Conservation (phyloP, 2,113 vertebrate genomes). For the Lamprologus lemairii region DNA sequence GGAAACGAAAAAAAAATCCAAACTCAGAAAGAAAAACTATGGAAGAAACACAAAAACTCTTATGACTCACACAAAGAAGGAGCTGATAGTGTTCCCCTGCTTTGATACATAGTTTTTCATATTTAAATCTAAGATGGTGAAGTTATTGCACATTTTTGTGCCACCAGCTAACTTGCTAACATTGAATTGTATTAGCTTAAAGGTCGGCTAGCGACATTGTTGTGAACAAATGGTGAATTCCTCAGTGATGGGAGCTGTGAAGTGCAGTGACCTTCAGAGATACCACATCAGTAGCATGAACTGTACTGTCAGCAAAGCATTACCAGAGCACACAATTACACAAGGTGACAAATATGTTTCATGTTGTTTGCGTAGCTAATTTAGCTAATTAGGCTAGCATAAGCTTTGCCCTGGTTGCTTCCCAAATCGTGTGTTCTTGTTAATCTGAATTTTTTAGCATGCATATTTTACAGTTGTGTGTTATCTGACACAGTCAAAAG, state of each 20-base stretch:
- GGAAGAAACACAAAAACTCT: background rate
- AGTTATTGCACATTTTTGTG: background rate
- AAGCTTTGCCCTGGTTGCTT: background rate
- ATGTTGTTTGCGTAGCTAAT: background rate
- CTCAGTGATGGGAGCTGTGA: background rate
- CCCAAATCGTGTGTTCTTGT: background rate
- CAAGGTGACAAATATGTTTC: background rate
- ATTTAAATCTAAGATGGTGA: background rate
- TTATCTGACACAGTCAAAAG: background rate
- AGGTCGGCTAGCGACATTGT: fast-evolving
- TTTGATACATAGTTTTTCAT: background rate
- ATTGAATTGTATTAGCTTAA: background rate
- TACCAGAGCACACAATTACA: background rate
- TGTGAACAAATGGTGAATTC: background rate
- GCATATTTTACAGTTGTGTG: background rate
- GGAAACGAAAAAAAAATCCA: background rate
- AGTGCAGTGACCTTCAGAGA: background rate
- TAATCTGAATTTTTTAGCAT: background rate
- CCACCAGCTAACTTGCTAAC: background rate
- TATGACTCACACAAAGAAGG: background rate
- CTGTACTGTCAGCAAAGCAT: background rate
- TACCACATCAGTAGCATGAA: background rate
- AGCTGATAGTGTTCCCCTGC: background rate
- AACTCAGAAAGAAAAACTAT: background rate
- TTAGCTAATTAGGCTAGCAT: background rate